Base-by-base conservation (phyloP, 2,797 vertebrate genomes). In the Lithobates pipiens region DNA sequence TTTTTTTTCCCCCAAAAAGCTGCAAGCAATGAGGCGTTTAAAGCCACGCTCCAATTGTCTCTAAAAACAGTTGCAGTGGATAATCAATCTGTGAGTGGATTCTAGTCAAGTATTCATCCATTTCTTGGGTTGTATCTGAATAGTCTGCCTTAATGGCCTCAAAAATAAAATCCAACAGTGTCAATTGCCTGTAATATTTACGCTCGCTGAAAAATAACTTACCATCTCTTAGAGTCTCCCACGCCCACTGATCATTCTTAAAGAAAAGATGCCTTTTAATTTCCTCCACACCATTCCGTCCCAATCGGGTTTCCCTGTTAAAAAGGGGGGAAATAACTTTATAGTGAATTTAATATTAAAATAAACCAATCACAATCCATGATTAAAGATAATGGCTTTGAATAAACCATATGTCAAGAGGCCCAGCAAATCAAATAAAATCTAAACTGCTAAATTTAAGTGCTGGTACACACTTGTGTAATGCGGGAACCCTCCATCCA, bases 171-270 rank as follows among this genome's bases (percentile, higher is more conserved):
- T 10, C 39, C 39, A 39, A 10, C 39, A 10, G 10, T 39, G 39
- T 39, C 0, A 39, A 0, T 6, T 23, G 10, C 54, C 54, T 21
- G 54, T 8, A 21, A 61, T 8, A 21, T 61, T 61, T 8, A 7
- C 1, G 23, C 21, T 8, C 5, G 21, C n/a, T 29, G 65, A 25
- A 70, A 32, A 7, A 86, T 3, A 34, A 95, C 96, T 96, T 94
- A 99, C 98, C 97, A 18, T 99, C 98, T 94, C 98, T 92, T 86
- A 99, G 98, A 87, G 92, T 98, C 89, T 98, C 98, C 97, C 97
- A 99, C 13, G 97, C 95, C 98, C 98, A 99, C 0, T 99, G 98
- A 91, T 99, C 98, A 85, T 99, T 99, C 95, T 98, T 99, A 92
- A 99, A 99, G 94, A 99, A 99, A 46, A 96, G 94, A 89, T 99